These are phyloP conservation scores for Trichogramma pretiosum DNA, from an alignment of 1,140 invertebrate species.

Conservation along the genomic window DNA sequence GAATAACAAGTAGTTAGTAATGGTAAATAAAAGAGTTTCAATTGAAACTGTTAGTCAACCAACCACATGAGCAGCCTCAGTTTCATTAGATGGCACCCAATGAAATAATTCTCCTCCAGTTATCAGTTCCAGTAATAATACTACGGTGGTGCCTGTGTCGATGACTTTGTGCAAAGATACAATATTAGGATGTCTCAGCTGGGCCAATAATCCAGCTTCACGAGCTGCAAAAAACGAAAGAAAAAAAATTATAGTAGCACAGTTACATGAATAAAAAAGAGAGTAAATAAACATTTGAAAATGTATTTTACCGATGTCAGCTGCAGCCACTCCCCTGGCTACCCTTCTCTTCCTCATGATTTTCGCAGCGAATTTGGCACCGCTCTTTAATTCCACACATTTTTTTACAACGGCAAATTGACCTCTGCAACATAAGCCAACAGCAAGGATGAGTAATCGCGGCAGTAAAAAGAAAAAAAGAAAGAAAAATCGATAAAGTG, in stretches of 20 bases:
- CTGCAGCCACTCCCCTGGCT: constrained; percentile 47
- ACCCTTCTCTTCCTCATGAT: constrained; percentile 59
- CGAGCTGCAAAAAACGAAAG: constrained; percentile 37
- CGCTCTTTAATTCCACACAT: constrained; percentile 51
- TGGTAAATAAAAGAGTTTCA: constrained; percentile 3
- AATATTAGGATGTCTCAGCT: constrained; percentile 53
- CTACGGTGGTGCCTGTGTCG: constrained; percentile 55
- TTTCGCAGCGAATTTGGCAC: constrained; percentile 59
- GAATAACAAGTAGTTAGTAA: constrained; percentile 9
- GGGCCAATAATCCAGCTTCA: constrained; percentile 55
- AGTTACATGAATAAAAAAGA: neutral
- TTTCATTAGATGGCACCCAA: constrained; percentile 55
- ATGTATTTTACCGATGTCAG: constrained; percentile 43
- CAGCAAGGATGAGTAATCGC: neutral
- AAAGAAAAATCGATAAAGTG: neutral
- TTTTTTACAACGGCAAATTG: constrained; percentile 65
- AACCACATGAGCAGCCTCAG: constrained; percentile 54
- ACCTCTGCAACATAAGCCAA: constrained; percentile 46
- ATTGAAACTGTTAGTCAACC: too few species aligned
- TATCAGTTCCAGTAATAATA: constrained; percentile 57
- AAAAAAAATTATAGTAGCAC: neutral
- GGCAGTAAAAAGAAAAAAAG: too few species aligned
- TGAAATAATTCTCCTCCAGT: constrained; percentile 56
- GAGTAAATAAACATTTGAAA: neutral
- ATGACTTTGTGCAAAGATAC: constrained; percentile 56